Evolutionary conservation across 2,113 vertebrate genomes (phyloP).

Genomic region (Pelecanus crispus): DNA sequence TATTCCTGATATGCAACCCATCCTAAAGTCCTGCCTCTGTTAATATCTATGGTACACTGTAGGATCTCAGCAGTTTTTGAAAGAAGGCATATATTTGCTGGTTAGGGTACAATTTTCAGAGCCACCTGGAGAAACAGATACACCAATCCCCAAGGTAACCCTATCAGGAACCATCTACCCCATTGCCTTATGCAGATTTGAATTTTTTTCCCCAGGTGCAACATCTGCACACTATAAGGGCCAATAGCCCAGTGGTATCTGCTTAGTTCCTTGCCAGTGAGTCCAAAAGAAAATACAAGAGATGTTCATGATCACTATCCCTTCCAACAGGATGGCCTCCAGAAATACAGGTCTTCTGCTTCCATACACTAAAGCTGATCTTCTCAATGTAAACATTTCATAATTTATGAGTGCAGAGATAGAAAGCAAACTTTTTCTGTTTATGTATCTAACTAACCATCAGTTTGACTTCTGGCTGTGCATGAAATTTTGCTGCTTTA

Average conservation of each 20-base stretch:
- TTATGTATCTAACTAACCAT: background rate
- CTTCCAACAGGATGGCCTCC: background rate
- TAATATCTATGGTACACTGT: background rate
- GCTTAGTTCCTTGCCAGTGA: background rate
- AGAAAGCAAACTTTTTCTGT: background rate
- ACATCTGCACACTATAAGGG: background rate
- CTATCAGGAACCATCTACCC: background rate
- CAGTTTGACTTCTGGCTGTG: background rate
- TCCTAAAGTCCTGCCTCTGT: background rate
- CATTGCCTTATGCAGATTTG: background rate
- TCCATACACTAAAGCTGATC: background rate
- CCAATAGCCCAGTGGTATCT: background rate
- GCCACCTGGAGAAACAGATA: background rate
- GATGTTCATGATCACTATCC: background rate
- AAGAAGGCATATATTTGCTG: background rate
- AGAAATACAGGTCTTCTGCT: background rate
- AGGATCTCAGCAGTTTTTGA: background rate
- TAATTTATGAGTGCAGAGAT: background rate
- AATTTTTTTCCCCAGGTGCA: background rate
- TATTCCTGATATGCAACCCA: background rate
- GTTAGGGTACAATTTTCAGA: background rate
- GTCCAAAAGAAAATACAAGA: background rate
- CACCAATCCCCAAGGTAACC: background rate
- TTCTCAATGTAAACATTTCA: background rate
- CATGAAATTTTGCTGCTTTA: conserved; percentile 22